Percentiles rank a stretch among this genome's conserved stretches.
Evolutionary conservation across 2,113 vertebrate genomes (phyloP).

Genomic region (Eupsittula cactorum): DNA sequence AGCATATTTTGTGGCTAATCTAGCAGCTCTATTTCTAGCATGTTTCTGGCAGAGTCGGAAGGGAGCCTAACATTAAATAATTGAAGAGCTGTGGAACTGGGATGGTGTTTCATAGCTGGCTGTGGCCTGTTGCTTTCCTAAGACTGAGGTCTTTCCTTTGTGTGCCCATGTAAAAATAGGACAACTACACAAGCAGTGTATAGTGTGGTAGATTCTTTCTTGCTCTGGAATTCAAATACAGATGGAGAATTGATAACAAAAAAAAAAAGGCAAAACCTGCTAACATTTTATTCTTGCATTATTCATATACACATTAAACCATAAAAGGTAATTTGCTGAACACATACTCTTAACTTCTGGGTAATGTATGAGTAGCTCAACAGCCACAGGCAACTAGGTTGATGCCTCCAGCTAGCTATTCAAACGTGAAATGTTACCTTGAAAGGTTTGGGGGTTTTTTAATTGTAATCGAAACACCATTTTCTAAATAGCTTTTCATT

Average conservation of each 20-base stretch:
- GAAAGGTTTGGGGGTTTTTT: not conserved
- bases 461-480: not conserved
- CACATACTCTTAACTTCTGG: not conserved
- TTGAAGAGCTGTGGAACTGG: not conserved
- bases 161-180: not conserved
- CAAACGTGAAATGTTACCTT: not conserved
- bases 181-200: not conserved
- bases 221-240: not conserved
- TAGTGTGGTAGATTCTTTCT: not conserved
- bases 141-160: fast-evolving
- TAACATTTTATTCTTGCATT: not conserved
- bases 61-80: not conserved
- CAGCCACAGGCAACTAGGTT: not conserved
- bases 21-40: not conserved
- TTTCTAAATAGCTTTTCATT: not conserved
- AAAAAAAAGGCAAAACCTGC: not conserved
- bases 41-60: not conserved
- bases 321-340: not conserved
- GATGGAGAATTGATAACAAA: not conserved
- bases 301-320: not conserved
- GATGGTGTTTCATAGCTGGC: not conserved
- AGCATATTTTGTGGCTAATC: not conserved
- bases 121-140: not conserved
- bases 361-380: not conserved
- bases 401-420: not conserved